Evolutionary conservation across 2,113 vertebrate species (phyloP).

Genomic region (Phodopus roborovskii): DNA sequence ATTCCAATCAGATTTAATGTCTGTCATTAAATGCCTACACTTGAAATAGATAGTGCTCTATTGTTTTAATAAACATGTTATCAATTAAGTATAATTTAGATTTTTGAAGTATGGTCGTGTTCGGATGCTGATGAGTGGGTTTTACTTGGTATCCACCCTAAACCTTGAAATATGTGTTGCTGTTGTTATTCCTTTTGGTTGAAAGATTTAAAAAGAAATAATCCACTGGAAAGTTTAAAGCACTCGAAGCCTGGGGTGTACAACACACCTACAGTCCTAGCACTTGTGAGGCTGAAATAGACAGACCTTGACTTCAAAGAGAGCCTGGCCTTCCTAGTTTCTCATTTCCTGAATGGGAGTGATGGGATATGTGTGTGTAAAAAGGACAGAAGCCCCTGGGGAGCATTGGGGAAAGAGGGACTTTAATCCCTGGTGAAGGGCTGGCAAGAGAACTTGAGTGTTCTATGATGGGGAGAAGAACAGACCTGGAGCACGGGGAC

Average conservation of each 20-base stretch:
- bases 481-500: background rate
- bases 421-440: background rate
- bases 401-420: background rate
- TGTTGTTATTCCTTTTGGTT: background rate
- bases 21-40: background rate
- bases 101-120: conserved; percentile 4
- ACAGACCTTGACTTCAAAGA: background rate
- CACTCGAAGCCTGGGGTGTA: background rate
- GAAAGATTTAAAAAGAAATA: conserved; percentile 54
- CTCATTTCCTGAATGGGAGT: background rate
- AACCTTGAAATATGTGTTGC: background rate
- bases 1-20: conserved; percentile 46
- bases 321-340: background rate
- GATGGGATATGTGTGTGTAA: background rate
- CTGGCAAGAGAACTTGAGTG: background rate
- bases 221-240: background rate
- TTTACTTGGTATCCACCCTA: background rate
- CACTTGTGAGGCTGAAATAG: background rate
- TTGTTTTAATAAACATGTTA: conserved; percentile 57
- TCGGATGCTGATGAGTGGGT: background rate
- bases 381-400: background rate
- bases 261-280: background rate
- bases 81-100: conserved; percentile 19
- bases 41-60: background rate
- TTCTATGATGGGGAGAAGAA: accelerated